Percentiles rank a stretch among this genome's conserved stretches.
phyloP scores from a whole-genome alignment of 2,113 vertebrate genomes.

The Callocephalon fimbriatum region DNA sequence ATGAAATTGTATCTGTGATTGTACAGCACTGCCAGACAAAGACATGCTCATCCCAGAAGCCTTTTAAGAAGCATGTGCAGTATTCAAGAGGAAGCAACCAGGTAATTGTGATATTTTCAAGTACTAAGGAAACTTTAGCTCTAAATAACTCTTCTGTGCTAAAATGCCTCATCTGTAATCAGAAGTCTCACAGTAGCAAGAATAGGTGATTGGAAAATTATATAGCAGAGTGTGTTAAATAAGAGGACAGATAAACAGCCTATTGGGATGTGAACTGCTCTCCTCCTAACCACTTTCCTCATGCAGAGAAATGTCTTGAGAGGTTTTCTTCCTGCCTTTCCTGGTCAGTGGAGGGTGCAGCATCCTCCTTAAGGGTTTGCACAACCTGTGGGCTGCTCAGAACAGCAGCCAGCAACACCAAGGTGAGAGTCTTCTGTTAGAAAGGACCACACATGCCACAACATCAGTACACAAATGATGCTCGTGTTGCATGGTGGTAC shows the following conservation, averaged over 20 bases:
- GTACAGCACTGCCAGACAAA: neutral
- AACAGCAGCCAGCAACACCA: neutral
- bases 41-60: neutral
- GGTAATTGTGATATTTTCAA: neutral
- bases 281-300: neutral
- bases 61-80: neutral
- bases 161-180: neutral
- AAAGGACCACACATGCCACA: neutral
- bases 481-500: fast-evolving
- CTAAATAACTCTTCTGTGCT: neutral
- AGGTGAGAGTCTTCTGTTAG: neutral
- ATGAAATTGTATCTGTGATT: neutral
- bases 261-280: no score
- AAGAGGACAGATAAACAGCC: neutral
- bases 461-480: neutral
- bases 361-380: neutral
- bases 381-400: neutral
- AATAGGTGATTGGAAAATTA: neutral
- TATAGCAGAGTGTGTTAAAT: neutral
- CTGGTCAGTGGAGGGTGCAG: neutral
- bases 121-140: neutral
- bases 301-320: neutral
- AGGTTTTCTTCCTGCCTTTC: neutral
- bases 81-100: neutral
- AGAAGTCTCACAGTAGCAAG: neutral